Percentiles rank a stretch among this genome's conserved stretches.
phyloP scores from a whole-genome alignment of 2,797 vertebrate genomes.

The Scyliorhinus canicula region DNA sequence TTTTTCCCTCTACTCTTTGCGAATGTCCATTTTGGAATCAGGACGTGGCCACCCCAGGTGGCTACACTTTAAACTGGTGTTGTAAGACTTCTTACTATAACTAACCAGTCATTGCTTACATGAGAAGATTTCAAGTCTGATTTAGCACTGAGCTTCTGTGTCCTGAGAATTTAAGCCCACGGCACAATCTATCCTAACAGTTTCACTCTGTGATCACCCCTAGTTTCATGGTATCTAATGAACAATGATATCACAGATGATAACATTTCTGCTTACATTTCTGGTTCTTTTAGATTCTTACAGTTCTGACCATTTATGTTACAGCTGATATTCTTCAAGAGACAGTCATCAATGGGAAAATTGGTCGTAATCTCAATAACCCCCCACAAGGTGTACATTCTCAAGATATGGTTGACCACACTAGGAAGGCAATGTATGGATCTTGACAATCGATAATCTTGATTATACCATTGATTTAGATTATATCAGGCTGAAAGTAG shows the following conservation, averaged over 20 bases:
- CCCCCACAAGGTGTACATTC: neutral
- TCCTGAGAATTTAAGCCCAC: neutral
- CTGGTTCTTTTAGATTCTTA: neutral
- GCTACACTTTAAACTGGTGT: no score
- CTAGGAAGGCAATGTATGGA: neutral
- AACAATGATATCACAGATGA: neutral
- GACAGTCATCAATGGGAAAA: neutral
- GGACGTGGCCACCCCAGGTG: no score
- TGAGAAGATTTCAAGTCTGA: neutral
- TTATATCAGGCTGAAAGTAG: neutral
- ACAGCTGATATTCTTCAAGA: neutral
- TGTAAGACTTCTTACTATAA: no score
- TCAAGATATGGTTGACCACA: neutral
- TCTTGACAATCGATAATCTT: neutral
- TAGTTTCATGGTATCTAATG: neutral
- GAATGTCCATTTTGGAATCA: no score
- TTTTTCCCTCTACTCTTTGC: no score
- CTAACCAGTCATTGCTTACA: neutral
- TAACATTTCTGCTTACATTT: neutral
- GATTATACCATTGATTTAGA: neutral
- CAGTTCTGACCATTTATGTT: neutral
- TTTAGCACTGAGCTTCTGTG: neutral
- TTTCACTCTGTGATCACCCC: neutral
- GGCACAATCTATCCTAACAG: neutral
- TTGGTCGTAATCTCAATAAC: neutral